A percentile compares a stretch with the other conserved stretches of the same genome.
These are phyloP conservation scores for Geococcyx californianus DNA, from an alignment of 2,113 vertebrate genomes.

Conservation along the genomic window DNA sequence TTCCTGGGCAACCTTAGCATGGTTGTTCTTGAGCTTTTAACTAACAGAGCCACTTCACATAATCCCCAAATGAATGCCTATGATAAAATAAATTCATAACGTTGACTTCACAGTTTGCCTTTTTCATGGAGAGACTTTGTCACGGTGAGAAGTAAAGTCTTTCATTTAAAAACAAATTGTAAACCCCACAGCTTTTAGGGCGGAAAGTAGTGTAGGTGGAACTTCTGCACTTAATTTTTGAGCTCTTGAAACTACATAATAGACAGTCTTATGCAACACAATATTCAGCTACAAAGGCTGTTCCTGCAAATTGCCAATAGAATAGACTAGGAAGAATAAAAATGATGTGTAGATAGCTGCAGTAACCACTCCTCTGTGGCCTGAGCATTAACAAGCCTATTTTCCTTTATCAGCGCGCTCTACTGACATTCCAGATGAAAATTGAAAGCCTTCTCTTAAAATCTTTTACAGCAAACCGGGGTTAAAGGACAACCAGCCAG, in stretches of 20 bases:
- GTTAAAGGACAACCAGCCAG: constrained; percentile 74
- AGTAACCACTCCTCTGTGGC: background rate
- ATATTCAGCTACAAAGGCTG: background rate
- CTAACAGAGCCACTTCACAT: background rate
- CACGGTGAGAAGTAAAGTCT: background rate
- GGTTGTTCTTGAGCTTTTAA: background rate
- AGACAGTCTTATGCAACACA: background rate
- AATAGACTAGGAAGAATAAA: background rate
- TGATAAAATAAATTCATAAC: background rate
- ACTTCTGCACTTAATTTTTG: background rate
- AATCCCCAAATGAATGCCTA: background rate
- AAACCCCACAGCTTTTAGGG: background rate
- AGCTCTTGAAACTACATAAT: background rate
- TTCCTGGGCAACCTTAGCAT: background rate
- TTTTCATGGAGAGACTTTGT: background rate
- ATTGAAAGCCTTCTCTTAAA: constrained; percentile 64
- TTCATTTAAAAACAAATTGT: background rate
- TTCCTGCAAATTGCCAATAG: background rate
- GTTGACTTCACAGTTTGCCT: background rate
- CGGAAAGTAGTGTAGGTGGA: background rate
- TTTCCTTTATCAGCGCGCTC: constrained; percentile 12
- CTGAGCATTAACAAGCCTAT: background rate
- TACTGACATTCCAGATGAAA: background rate
- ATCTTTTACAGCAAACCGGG: constrained; percentile 67
- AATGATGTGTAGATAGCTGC: background rate